Evolutionary conservation across 2,797 vertebrate genomes (phyloP).

Genomic region (Tolypeutes matacus): DNA sequence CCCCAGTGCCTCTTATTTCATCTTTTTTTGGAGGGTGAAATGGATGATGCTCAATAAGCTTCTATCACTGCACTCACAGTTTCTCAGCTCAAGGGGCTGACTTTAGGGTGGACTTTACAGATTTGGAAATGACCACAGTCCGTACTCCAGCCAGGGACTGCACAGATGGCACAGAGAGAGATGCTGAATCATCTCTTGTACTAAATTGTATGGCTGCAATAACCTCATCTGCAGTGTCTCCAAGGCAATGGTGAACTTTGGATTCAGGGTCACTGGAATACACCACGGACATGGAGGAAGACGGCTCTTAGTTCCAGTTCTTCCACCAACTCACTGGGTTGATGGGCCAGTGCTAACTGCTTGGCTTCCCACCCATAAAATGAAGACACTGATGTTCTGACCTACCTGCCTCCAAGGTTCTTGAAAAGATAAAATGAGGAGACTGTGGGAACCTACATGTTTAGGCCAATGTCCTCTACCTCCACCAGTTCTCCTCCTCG

Average conservation of each 20-base stretch:
- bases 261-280: not conserved
- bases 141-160: rapidly evolving
- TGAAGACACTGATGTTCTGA: not conserved
- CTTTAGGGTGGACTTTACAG: not conserved
- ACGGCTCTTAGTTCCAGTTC: rapidly evolving
- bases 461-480: too few relatives aligned
- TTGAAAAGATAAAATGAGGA: too few relatives aligned
- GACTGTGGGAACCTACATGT: rapidly evolving
- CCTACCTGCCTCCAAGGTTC: too few relatives aligned
- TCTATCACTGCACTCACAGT: rapidly evolving
- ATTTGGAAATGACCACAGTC: rapidly evolving
- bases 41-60: rapidly evolving
- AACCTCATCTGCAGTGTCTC: not conserved
- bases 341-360: not conserved
- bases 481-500: rapidly evolving
- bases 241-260: too few relatives aligned
- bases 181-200: rapidly evolving
- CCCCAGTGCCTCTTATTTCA: rapidly evolving
- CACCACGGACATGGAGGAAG: not conserved
- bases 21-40: rapidly evolving
- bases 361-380: rapidly evolving
- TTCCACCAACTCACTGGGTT: too few relatives aligned
- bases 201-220: rapidly evolving
- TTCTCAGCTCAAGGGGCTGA: not conserved
- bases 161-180: not conserved